Conservation (phyloP, 2,888 invertebrate genomes). For the Amphipoea oculea region DNA sequence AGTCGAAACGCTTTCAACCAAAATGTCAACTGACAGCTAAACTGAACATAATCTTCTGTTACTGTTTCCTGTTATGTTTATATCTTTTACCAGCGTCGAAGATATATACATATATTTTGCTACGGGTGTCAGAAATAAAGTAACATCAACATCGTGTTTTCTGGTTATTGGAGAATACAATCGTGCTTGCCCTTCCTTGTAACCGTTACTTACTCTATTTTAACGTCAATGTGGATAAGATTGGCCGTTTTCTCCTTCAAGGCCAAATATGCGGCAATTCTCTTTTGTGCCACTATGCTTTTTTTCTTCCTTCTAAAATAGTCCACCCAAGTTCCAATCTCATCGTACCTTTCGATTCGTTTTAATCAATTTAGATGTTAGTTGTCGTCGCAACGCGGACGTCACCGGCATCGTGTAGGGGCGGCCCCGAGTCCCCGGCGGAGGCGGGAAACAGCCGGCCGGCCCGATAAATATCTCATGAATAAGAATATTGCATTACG, state of each 20-base stretch:
- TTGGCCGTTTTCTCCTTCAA: not conserved
- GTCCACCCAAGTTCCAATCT: slow-evolving; percentile 15
- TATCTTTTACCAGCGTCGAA: not conserved
- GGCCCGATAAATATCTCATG: slow-evolving; percentile 84
- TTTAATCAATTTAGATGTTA: slow-evolving; percentile 62
- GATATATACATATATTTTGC: slow-evolving; percentile 2
- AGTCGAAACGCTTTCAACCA: slow-evolving; percentile 57
- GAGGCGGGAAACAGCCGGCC: slow-evolving; percentile 55
- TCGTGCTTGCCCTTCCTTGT: not conserved
- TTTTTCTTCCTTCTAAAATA: not conserved
- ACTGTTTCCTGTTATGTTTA: slow-evolving; percentile 7
- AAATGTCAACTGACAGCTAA: slow-evolving; percentile 56
- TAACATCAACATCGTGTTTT: not conserved
- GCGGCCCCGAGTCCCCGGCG: slow-evolving; percentile 12
- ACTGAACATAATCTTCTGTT: slow-evolving; percentile 17
- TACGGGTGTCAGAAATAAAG: not conserved
- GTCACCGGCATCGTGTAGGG: slow-evolving; percentile 26
- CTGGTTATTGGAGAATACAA: not conserved
- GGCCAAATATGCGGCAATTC: not conserved
- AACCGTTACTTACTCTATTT: not conserved
- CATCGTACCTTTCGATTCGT: slow-evolving; percentile 31
- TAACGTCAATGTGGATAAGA: not conserved
- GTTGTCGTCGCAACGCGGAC: slow-evolving; percentile 33
- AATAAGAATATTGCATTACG: slow-evolving; percentile 87
- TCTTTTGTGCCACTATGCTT: not conserved